Evolutionary conservation across 2,113 vertebrate species (phyloP), one percentile per base, ranked within the genome.

Genomic region (Struthio camelus): DNA sequence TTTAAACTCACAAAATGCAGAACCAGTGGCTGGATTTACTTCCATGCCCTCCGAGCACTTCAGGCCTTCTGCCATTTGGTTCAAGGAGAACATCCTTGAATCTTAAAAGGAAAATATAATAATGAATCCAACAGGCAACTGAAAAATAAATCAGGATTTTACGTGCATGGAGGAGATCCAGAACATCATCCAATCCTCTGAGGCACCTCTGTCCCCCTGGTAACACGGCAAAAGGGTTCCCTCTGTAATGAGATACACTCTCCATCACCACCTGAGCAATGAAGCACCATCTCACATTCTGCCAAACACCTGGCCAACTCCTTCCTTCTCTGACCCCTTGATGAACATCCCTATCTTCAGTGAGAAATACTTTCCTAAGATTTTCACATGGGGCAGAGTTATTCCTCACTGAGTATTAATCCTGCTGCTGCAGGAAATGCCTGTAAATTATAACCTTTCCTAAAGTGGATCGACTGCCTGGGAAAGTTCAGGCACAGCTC

Each of bases 291-390:
- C 92, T 82, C 62, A 53, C 1, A 0, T 95, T 93, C 84, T 91
- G 92, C 80, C 92, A 96, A 92, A 95, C 89, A 97, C 91, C 94
- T 96, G 96, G 91, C 50, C 78, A 93, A n/a, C 51, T 91, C 69
- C 84, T 92, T 93, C 66, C 61, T 93, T 66, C 86, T 91, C 86
- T 82, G 87, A 91, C 62, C 86, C 38, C 78, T 69, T 73, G 84
- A 92, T 72, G 84, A 91, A 77, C 91, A 76, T 44, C 40, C 30
- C 58, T 73, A 81, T 89, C 78, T 92, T 89, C 80, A 87, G 16
- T 13, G 10, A 94, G 80, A 94, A 93, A 56, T 34, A 25, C 40
- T 94, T 93, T 36, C 86, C 3, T 73, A 5, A 87, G 66, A 44
- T 76, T 94, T 95, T 91, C 94, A 87, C 90, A 56, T 79, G 73